Percentiles rank a stretch among this genome's conserved stretches.
Conservation (phyloP, 2,888 invertebrate species). For the Hydraecia micacea region DNA sequence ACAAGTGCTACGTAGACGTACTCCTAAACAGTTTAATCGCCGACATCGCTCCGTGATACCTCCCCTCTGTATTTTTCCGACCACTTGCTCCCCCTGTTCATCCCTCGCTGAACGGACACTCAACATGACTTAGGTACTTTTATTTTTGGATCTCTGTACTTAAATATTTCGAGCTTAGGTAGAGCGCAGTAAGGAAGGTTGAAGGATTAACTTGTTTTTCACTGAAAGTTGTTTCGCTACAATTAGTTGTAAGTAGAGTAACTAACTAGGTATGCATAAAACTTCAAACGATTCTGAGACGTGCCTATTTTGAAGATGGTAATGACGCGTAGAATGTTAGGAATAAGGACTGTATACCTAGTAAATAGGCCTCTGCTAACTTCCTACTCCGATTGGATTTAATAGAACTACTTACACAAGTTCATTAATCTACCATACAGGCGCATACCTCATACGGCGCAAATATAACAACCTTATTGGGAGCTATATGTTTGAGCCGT, state of each 20-base stretch:
- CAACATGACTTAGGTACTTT: conserved; percentile 63
- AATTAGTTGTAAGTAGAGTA: background rate
- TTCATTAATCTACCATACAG: background rate
- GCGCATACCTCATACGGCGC: no score
- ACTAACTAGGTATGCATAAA: background rate
- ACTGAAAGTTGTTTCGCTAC: background rate
- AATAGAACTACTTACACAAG: background rate
- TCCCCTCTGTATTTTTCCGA: conserved; percentile 76
- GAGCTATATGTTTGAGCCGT: no score
- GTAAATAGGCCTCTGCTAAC: background rate
- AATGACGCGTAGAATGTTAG: background rate
- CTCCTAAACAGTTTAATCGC: conserved; percentile 70
- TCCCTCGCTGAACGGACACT: conserved; percentile 65
- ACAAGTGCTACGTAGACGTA: conserved; percentile 60
- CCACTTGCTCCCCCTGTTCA: conserved; percentile 74
- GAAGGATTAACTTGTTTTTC: conserved; percentile 32
- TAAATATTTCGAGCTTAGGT: conserved; percentile 49
- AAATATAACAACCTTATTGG: no score
- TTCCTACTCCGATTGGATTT: background rate
- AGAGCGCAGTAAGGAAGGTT: conserved; percentile 16
- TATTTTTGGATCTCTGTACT: conserved; percentile 51
- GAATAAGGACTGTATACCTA: background rate
- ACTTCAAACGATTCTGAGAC: background rate
- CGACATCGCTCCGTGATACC: conserved; percentile 69
- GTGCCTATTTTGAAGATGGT: background rate